Base-by-base conservation (phyloP, 1,140 invertebrate species). In the Stegodyphus dumicola region DNA sequence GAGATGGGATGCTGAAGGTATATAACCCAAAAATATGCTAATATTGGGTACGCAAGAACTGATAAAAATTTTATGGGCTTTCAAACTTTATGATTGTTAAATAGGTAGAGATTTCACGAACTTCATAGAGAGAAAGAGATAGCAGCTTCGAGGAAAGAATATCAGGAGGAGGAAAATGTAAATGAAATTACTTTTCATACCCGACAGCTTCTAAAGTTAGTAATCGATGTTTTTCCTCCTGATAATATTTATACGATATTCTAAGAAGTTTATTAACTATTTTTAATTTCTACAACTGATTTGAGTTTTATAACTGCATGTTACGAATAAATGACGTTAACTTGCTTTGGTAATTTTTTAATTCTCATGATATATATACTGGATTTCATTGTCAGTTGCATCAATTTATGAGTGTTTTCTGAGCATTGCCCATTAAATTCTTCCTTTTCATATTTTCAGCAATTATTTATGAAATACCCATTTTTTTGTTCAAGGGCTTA, bases 51-150 rank as follows among this genome's bases (percentile, higher is more conserved):
- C n/a, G 53, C 33, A 56, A 48, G 48, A 75, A 75, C 15, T 17
- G 49, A 17, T 11, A 60, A 75, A 75, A 71, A 71, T n/a, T 71
- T 71, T 71, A 71, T 52, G 69, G 69, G 10, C 51, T 18, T 71
- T 71, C 10, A 71, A 71, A 51, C 10, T 71, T 71, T 71, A 71
- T 49, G 33, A 33, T 11, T 71, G 69, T n/a, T 71, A 71, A 71
- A 71, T 71, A 51, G 49, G 33, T 49, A 49, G 33, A 49, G 49
- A 71, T 71, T 71, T 71, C 33, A 33, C 33, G 33, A 33, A 33
- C 33, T 60, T 15, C 56, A 60, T 60, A 15, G 9, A 60, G 15
- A 15, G 56, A 15, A 60, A 60, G 9, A 15, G 56, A 11, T 60
- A 9, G 56, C 9, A 11, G 15, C 15, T 9, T 11, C 56, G 9